These are phyloP conservation scores for Pectinophora gossypiella DNA, from an alignment of 1,140 invertebrate genomes.

Conservation along the genomic window DNA sequence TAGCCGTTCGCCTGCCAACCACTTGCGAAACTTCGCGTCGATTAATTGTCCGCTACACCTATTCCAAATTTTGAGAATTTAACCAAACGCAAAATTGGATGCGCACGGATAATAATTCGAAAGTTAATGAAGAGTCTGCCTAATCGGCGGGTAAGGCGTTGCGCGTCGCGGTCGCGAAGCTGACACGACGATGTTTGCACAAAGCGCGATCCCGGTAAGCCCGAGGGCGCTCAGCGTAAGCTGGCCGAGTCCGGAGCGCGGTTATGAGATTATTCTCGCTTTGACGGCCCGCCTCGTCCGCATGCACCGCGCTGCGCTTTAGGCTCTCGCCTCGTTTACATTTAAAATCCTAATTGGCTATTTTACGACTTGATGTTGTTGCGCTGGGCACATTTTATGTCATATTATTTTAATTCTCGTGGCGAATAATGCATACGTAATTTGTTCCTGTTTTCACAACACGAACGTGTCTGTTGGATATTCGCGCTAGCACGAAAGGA, in stretches of 20 bases:
- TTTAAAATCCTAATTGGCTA: conserved; percentile 46
- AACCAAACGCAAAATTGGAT: conserved; percentile 34
- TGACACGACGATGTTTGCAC: conserved; percentile 20
- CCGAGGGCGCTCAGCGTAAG: conserved; percentile 49
- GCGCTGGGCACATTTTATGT: conserved; percentile 3
- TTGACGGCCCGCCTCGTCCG: conserved; percentile 58
- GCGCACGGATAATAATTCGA: conserved; percentile 27
- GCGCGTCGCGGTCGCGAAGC: neutral
- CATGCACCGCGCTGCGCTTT: conserved; percentile 62
- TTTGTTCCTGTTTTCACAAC: neutral
- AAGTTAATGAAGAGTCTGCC: conserved; percentile 24
- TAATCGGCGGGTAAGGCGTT: conserved; percentile 8
- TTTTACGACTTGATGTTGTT: conserved; percentile 28
- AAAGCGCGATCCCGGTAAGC: conserved; percentile 53
- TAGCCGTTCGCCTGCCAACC: conserved; percentile 30
- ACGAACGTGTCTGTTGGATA: neutral
- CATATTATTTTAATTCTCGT: conserved; percentile 7
- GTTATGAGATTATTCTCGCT: conserved; percentile 69
- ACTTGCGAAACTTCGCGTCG: conserved; percentile 58
- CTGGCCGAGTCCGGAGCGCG: conserved; percentile 42
- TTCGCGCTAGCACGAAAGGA: neutral
- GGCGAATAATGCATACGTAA: neutral
- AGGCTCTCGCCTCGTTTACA: conserved; percentile 40
- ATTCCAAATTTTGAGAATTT: conserved; percentile 33
- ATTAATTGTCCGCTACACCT: conserved; percentile 37